Evolutionary conservation across 2,797 vertebrate genomes (phyloP), one percentile per base, ranked within the genome.

Genomic region (Heteromormyrus szaboi): DNA sequence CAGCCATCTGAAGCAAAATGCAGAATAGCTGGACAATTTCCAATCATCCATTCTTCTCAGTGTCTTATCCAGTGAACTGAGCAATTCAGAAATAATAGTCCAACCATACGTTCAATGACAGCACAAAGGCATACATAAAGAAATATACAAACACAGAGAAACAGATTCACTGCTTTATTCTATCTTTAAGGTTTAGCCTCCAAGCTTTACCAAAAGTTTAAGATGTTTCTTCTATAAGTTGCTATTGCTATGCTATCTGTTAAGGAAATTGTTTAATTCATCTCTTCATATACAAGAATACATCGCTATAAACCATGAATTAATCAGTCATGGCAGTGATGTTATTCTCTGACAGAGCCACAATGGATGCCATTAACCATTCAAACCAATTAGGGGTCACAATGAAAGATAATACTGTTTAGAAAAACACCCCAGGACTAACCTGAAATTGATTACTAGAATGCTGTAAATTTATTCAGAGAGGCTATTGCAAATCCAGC

Each of bases 21-120:
- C 51, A 65, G 84, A 50, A 89, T 25, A 25, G 48, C 48, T 53
- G 33, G 84, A 85, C 50, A 85, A 33, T 72, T 86, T 89, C 65
- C 84, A 50, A 33, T 76, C 62, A 41, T n/a, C 48, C 33, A 76
- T 86, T 86, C 83, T 41, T 48, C 86, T 46, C 88, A 54, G 62
- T 37, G 51, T 46, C 48, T 72, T 54, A 62, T 37, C 84, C 88
- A 86, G 84, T 56, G 22, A 14, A 50, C 84, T 3, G 50, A 22
- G 83, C 62, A 89, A 76, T 53, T 44, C 33, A 56, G 50, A 50
- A 53, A 33, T 50, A 44, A 59, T 22, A 76, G 88, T 22, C 84
- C n/a, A 19, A 68, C 62, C 19, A 37, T 65, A 44, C 62, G 22
- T 25, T 76, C 59, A 46, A 85, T 53, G 48, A 54, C 50, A 29